Conservation (phyloP, 53 echinoderm and acorn worm species). For the Holothuria scabra region DNA sequence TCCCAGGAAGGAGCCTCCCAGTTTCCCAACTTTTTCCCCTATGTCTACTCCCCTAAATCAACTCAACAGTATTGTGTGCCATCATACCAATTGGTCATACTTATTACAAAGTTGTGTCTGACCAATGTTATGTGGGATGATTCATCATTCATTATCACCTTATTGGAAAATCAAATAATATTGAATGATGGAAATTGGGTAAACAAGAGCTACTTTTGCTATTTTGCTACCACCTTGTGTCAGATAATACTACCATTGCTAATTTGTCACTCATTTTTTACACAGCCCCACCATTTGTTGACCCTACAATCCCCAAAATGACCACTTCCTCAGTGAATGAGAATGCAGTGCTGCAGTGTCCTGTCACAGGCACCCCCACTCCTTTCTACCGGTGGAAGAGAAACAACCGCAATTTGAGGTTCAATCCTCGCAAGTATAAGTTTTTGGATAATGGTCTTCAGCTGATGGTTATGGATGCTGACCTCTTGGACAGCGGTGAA, state of each 20-base stretch:
- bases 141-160: no score
- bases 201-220: no score
- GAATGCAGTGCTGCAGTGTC: constrained; percentile 75
- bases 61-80: no score
- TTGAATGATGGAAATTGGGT: no score
- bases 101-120: no score
- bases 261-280: background rate
- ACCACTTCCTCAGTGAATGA: constrained; percentile 60
- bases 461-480: constrained; percentile 69
- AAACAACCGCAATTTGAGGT: constrained; percentile 74
- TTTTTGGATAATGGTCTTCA: constrained; percentile 61
- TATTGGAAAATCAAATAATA: no score
- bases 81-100: no score
- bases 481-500: constrained; percentile 73
- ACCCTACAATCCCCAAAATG: constrained; percentile 62
- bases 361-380: constrained; percentile 81
- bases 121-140: no score
- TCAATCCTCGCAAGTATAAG: constrained; percentile 67
- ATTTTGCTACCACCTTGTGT: no score
- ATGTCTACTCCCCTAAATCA: no score
- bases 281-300: constrained; percentile 76
- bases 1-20: no score
- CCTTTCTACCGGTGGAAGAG: constrained; percentile 90
- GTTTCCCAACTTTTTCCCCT: no score
- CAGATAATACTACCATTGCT: background rate